Evolutionary conservation across 2,797 vertebrate species (phyloP).

Genomic region (Eurystomus glaucurus): DNA sequence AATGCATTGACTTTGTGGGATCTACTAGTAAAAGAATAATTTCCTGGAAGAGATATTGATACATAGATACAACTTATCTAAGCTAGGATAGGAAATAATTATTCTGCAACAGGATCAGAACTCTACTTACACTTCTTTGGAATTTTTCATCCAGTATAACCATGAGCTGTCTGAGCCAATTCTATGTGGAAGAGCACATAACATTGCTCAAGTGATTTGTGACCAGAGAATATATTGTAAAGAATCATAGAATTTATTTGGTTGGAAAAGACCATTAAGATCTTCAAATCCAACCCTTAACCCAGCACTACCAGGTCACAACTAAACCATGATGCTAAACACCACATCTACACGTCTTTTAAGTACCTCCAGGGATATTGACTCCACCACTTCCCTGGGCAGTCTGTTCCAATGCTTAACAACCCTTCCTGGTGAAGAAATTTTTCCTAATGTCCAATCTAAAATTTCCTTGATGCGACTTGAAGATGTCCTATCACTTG

Average conservation of each 20-base stretch:
- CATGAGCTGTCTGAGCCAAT: not conserved
- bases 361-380: not conserved
- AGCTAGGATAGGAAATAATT: not conserved
- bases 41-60: not conserved
- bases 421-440: not conserved
- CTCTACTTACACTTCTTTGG: not conserved
- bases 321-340: no score
- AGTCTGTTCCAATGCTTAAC: not conserved
- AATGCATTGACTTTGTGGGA: not conserved
- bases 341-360: not conserved
- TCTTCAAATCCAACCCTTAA: no score
- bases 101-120: not conserved
- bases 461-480: not conserved
- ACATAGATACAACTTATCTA: not conserved
- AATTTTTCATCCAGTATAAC: not conserved
- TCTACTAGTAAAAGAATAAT: not conserved
- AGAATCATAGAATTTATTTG: not conserved
- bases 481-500: not conserved
- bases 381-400: not conserved
- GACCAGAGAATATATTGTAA: not conserved
- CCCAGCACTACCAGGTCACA: no score
- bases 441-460: not conserved
- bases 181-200: not conserved
- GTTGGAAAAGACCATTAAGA: no score
- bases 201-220: constrained; percentile 22